These are phyloP conservation scores for Ctenoplectra terminalis DNA, from an alignment of 1,140 invertebrate genomes.

Conservation along the genomic window DNA sequence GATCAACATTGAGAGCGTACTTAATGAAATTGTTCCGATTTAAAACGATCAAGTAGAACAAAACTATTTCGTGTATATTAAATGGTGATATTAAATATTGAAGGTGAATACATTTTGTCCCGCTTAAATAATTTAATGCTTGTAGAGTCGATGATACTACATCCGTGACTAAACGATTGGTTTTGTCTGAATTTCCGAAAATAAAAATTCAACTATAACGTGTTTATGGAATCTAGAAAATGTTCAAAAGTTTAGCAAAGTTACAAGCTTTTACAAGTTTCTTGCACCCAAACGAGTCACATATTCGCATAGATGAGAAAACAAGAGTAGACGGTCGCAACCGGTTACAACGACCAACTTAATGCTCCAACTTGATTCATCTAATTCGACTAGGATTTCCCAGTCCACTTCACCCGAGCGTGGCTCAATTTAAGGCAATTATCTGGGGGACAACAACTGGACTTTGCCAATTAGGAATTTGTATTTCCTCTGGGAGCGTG, in stretches of 20 bases:
- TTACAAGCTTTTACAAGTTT: no score
- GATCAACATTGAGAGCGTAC: background rate
- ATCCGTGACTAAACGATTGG: background rate
- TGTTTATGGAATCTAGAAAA: no score
- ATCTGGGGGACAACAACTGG: constrained; percentile 61
- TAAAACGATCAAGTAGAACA: background rate
- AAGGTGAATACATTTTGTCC: background rate
- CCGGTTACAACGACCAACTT: constrained; percentile 53
- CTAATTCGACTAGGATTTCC: constrained; percentile 67
- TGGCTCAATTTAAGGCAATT: constrained; percentile 72
- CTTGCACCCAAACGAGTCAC: background rate
- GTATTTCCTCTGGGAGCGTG: constrained; percentile 61
- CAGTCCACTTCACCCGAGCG: constrained; percentile 55
- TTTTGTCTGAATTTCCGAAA: background rate
- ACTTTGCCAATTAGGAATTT: constrained; percentile 69
- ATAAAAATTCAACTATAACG: no score
- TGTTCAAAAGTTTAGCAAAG: no score
- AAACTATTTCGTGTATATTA: background rate
- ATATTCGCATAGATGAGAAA: constrained; percentile 3
- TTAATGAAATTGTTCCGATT: constrained; percentile 13
- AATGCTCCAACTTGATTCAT: constrained; percentile 70
- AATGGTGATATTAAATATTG: background rate
- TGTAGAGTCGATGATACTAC: background rate
- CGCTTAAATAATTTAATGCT: constrained; percentile 2
- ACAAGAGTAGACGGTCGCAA: background rate